Percentiles rank a stretch among this genome's conserved stretches.
Evolutionary conservation across 2,888 invertebrate species (phyloP).

Genomic region (Neocrepidodera transversa): DNA sequence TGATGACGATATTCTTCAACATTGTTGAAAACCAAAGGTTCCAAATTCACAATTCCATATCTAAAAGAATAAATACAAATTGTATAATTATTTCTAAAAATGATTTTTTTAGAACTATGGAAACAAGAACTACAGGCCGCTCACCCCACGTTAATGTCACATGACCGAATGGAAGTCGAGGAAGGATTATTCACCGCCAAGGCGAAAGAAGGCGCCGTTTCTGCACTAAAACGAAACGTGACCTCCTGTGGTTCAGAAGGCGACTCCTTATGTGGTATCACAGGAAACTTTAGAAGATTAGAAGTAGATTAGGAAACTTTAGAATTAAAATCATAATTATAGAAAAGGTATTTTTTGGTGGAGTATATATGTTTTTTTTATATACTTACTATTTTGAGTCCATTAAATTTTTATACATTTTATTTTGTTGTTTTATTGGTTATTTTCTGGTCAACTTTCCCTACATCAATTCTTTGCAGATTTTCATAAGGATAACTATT

Average conservation of each 20-base stretch:
- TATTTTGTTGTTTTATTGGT: neutral
- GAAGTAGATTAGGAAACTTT: constrained; percentile 70
- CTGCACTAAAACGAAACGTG: constrained; percentile 68
- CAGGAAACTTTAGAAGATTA: constrained; percentile 79
- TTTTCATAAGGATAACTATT: too few relatives aligned
- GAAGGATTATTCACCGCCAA: constrained; percentile 75
- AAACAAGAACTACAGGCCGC: constrained; percentile 70
- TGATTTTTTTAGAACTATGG: constrained; percentile 65
- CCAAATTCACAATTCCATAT: too few relatives aligned
- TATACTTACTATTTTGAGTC: too few relatives aligned
- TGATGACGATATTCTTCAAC: too few relatives aligned
- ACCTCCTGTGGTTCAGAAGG: constrained; percentile 69
- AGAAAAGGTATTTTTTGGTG: neutral
- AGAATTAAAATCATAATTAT: constrained; percentile 42
- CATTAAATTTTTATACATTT: neutral
- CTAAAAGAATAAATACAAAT: neutral
- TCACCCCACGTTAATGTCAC: constrained; percentile 67
- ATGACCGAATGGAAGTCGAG: constrained; percentile 75
- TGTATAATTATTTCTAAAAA: neutral
- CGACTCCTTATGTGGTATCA: constrained; percentile 73
- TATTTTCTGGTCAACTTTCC: neutral
- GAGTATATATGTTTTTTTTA: neutral
- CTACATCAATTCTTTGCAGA: too few relatives aligned
- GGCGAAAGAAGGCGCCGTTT: constrained; percentile 77
- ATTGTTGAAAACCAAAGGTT: too few relatives aligned